Evolutionary conservation across 2,888 invertebrate genomes (phyloP).

Genomic region (Eupithecia subumbrata): DNA sequence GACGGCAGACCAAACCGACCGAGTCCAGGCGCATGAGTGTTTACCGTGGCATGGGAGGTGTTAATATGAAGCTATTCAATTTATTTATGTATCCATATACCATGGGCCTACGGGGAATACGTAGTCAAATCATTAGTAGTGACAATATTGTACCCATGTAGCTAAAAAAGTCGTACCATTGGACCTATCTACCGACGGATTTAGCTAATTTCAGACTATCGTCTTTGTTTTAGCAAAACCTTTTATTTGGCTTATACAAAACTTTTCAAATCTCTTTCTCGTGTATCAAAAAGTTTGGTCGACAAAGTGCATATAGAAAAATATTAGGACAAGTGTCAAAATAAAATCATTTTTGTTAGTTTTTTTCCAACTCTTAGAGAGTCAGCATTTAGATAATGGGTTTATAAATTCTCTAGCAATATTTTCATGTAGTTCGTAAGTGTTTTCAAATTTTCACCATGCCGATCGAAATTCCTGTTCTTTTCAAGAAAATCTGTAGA

Average conservation of each 20-base stretch:
- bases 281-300: background rate
- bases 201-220: background rate
- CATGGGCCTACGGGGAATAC: too few relatives aligned
- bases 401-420: background rate
- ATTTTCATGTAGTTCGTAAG: constrained; percentile 15
- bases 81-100: too few relatives aligned
- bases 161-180: background rate
- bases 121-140: too few relatives aligned
- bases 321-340: background rate
- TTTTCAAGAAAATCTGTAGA: constrained; percentile 56
- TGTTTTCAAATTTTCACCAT: constrained; percentile 15
- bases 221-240: background rate
- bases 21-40: background rate
- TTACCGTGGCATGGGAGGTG: background rate
- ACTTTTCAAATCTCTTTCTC: background rate
- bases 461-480: constrained; percentile 63
- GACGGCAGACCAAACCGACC: background rate
- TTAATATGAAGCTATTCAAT: background rate
- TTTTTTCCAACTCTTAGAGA: background rate
- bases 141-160: background rate
- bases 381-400: background rate
- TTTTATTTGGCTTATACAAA: background rate
- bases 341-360: background rate
- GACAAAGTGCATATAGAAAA: background rate
- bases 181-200: background rate